phyloP scores from a whole-genome alignment of 2,113 vertebrate species.

The Pongo abelii region DNA sequence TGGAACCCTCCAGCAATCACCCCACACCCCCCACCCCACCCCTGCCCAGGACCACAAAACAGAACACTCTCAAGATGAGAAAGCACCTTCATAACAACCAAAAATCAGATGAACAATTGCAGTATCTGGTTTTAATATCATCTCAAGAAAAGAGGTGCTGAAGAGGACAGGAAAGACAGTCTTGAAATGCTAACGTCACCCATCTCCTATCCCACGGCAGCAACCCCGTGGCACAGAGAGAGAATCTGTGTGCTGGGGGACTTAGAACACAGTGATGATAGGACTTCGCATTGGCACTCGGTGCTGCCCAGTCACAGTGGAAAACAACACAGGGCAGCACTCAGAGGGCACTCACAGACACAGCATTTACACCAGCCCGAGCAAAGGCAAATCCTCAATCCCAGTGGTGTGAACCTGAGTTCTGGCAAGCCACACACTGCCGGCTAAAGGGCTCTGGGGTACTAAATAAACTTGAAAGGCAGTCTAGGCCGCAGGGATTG shows the following conservation, averaged over 20 bases:
- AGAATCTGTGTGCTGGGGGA: too few relatives aligned
- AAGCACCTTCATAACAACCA: not conserved
- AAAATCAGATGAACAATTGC: not conserved
- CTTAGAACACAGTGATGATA: accelerated
- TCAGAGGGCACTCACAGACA: too few relatives aligned
- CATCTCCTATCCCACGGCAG: not conserved
- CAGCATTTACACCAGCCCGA: not conserved
- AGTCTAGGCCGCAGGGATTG: not conserved
- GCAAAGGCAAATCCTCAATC: not conserved
- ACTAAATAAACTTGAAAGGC: not conserved
- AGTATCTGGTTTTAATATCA: not conserved
- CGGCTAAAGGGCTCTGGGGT: not conserved
- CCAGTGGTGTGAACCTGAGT: not conserved
- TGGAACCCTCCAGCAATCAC: not conserved
- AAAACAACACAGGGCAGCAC: not conserved
- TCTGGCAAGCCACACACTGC: not conserved
- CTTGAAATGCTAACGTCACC: not conserved
- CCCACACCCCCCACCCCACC: not conserved
- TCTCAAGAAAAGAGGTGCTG: not conserved
- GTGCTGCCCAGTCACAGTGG: not conserved
- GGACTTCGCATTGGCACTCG: not conserved
- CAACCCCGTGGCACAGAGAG: not conserved
- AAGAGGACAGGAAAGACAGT: not conserved
- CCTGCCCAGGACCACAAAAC: not conserved
- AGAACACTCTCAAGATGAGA: not conserved